Evolutionary conservation across 2,797 vertebrate species (phyloP).

Genomic region (Phalloptychus januarius): DNA sequence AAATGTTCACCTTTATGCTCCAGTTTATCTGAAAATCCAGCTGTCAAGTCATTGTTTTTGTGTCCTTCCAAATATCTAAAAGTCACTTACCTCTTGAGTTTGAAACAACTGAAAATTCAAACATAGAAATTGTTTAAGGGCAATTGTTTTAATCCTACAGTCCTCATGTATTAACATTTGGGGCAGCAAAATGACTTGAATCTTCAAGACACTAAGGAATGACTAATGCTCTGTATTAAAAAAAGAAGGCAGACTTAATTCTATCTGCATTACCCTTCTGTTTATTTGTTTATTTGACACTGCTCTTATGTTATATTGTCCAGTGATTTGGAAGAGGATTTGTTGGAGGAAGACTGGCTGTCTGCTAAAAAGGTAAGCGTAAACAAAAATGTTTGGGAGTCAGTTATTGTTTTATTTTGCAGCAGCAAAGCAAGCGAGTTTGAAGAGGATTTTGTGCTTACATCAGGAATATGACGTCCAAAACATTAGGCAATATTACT

Average conservation of each 20-base stretch:
- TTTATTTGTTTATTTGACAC: not conserved
- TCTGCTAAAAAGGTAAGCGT: conserved; percentile 92
- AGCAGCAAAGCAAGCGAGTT: not conserved
- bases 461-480: conserved; percentile 24
- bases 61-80: not conserved
- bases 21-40: not conserved
- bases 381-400: conserved; percentile 11
- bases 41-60: not conserved
- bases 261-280: not conserved
- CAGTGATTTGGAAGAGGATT: conserved; percentile 96
- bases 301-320: conserved; percentile 24
- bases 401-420: conserved; percentile 15
- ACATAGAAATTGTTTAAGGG: not conserved
- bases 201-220: not conserved
- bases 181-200: not conserved
- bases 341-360: conserved; percentile 93
- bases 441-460: conserved; percentile 20
- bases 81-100: not conserved
- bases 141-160: not conserved
- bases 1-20: not conserved
- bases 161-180: not conserved
- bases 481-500: conserved; percentile 22
- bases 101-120: not conserved
- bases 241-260: not conserved
- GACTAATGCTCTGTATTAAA: not conserved